phyloP scores from a whole-genome alignment of 2,888 invertebrate genomes.

The Chalcosyrphus nemorum region DNA sequence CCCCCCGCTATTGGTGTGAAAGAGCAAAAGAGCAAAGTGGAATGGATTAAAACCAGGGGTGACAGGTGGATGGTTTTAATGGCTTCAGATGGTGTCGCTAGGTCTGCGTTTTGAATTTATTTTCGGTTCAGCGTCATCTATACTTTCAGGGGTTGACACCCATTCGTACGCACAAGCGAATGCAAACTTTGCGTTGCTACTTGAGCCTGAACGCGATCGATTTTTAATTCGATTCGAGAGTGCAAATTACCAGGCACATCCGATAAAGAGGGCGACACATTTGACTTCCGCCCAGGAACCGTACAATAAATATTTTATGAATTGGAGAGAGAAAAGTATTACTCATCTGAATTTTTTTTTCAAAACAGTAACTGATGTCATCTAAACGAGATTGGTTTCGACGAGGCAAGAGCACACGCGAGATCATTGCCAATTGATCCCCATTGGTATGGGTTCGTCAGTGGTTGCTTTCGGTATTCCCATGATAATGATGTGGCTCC shows the following conservation, averaged over 20 bases:
- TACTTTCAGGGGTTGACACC: neutral
- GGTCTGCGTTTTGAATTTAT: conserved; percentile 33
- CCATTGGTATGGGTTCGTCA: conserved; percentile 28
- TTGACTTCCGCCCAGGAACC: conserved; percentile 47
- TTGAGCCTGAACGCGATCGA: conserved; percentile 34
- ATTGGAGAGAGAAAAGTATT: conserved; percentile 37
- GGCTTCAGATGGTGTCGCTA: conserved; percentile 19
- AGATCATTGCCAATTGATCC: conserved; percentile 57
- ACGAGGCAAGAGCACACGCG: neutral
- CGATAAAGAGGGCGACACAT: conserved; percentile 19
- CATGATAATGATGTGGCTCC: conserved; percentile 44
- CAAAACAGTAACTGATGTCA: conserved; percentile 38
- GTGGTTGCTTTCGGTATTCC: neutral
- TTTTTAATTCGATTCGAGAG: conserved; percentile 34
- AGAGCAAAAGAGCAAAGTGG: conserved; percentile 29
- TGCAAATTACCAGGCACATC: conserved; percentile 44
- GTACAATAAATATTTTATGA: conserved; percentile 43
- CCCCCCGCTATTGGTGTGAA: conserved; percentile 13
- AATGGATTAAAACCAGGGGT: conserved; percentile 14
- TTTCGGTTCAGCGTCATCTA: conserved; percentile 31
- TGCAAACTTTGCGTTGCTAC: neutral
- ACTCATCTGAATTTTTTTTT: conserved; percentile 24
- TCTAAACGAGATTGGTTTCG: conserved; percentile 44
- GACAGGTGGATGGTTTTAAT: conserved; percentile 28
- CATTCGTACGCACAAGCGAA: neutral